Conservation (phyloP, 2,888 invertebrate genomes). For the Apodemia hepburni region DNA sequence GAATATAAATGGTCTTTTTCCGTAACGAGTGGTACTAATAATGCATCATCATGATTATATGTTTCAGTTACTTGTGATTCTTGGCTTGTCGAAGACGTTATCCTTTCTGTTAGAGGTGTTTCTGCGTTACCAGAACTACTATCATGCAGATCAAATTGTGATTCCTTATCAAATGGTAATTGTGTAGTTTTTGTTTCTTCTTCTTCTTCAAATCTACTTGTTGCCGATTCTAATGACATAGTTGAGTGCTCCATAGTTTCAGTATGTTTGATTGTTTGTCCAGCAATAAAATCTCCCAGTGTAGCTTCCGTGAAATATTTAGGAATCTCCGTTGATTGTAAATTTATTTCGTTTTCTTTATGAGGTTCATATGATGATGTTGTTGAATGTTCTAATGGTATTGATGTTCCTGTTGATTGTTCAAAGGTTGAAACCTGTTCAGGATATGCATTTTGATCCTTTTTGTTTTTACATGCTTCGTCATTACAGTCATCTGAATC, state of each 20-base stretch:
- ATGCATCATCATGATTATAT: not conserved
- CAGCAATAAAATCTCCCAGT: not conserved
- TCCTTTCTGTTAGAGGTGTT: not conserved
- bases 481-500: constrained; percentile 43
- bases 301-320: not conserved
- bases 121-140: not conserved
- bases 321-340: not conserved
- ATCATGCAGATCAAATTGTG: not conserved
- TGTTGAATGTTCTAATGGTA: not conserved
- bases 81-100: not conserved
- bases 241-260: constrained; percentile 6
- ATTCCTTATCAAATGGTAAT: not conserved
- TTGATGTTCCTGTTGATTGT: constrained; percentile 19
- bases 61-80: not conserved
- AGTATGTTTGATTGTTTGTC: constrained; percentile 17
- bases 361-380: not conserved
- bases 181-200: not conserved
- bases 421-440: constrained; percentile 21
- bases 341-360: not conserved
- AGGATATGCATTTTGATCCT: constrained; percentile 35
- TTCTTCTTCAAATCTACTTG: not conserved
- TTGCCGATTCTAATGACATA: not conserved
- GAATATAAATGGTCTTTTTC: not conserved
- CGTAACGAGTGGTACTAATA: not conserved
- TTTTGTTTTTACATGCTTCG: constrained; percentile 50